A percentile compares a stretch with the other conserved stretches of the same genome.
phyloP scores from a whole-genome alignment of 2,113 vertebrate genomes.

The Pomatostomus ruficeps region DNA sequence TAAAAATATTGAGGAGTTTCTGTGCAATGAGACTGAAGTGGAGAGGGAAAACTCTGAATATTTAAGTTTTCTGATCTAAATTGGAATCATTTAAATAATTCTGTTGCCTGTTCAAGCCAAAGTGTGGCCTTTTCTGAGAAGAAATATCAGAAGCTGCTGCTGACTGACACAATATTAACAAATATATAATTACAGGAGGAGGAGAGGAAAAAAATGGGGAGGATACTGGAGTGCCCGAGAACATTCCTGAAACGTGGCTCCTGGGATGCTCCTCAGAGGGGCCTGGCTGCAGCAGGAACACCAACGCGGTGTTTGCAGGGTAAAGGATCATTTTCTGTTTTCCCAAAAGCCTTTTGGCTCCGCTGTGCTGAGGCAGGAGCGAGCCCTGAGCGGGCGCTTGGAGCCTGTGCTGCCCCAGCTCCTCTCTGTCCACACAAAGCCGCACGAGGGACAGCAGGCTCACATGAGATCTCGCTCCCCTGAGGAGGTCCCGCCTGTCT shows the following conservation, averaged over 20 bases:
- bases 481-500: background rate
- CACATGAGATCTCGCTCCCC: accelerated
- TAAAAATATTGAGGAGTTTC: background rate
- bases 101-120: background rate
- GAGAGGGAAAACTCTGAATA: background rate
- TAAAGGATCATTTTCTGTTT: accelerated
- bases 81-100: background rate
- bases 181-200: background rate
- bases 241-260: accelerated
- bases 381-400: accelerated
- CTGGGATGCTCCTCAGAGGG: background rate
- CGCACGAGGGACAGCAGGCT: accelerated
- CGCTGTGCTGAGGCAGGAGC: background rate
- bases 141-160: background rate
- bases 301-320: accelerated
- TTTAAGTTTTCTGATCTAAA: background rate
- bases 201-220: no score
- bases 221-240: accelerated
- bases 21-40: background rate
- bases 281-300: background rate
- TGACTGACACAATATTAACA: background rate
- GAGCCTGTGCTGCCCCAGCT: background rate
- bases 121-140: background rate
- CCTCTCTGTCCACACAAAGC: accelerated
- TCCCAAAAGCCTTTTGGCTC: background rate